These are phyloP conservation scores for Eriocheir sinensis DNA, from an alignment of 1,140 invertebrate genomes.

Conservation along the genomic window DNA sequence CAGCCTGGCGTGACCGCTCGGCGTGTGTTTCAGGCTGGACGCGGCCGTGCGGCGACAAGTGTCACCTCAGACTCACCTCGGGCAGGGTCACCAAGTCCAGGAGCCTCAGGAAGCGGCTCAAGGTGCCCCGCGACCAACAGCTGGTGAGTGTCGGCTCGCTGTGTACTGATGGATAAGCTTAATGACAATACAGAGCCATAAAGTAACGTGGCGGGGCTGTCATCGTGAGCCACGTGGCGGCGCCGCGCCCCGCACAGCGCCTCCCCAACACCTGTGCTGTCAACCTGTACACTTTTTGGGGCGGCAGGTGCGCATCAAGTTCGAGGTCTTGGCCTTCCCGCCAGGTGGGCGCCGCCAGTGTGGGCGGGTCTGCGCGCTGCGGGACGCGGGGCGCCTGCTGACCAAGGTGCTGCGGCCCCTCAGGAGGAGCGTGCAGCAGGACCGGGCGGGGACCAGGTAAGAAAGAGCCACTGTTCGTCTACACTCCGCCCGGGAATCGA, in stretches of 20 bases:
- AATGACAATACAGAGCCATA: too few species aligned
- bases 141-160: slow-evolving; percentile 35
- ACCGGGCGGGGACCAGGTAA: slow-evolving; percentile 46
- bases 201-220: too few species aligned
- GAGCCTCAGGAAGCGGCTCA: neutral
- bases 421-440: slow-evolving; percentile 43
- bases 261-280: neutral
- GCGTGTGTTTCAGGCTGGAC: slow-evolving; percentile 40
- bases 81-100: slow-evolving; percentile 49
- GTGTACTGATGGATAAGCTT: neutral
- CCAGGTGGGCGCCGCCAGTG: neutral
- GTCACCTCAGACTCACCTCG: slow-evolving; percentile 48
- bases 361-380: slow-evolving; percentile 15
- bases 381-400: neutral
- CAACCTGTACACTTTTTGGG: neutral
- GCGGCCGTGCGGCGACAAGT: slow-evolving; percentile 28
- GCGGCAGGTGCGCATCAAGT: slow-evolving; percentile 48
- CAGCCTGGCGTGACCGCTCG: neutral
- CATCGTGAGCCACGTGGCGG: too few species aligned
- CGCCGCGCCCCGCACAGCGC: too few species aligned
- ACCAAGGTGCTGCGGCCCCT: neutral
- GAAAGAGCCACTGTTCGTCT: too few species aligned
- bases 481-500: too few species aligned
- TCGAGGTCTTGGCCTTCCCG: slow-evolving; percentile 62
- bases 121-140: slow-evolving; percentile 16